Evolutionary conservation across 1,140 invertebrate genomes (phyloP).

Genomic region (Neodiprion lecontei): DNA sequence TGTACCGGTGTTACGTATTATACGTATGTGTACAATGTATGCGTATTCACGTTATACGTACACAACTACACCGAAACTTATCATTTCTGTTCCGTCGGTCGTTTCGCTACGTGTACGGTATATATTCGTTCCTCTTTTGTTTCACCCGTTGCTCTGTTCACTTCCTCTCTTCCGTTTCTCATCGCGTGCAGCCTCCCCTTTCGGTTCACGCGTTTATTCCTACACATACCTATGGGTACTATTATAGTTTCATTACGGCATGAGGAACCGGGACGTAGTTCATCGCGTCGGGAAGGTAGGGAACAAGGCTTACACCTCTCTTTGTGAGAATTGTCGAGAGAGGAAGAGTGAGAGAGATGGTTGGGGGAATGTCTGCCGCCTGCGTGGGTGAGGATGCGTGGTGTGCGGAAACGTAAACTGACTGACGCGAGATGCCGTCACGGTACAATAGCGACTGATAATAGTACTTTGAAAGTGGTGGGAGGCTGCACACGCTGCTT

Average conservation of each 20-base stretch:
- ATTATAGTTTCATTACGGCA: not conserved
- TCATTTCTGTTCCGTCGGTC: not conserved
- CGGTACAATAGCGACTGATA: too few species aligned
- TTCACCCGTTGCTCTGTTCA: not conserved
- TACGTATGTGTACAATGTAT: too few species aligned
- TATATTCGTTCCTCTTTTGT: constrained; percentile 1
- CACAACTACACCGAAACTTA: not conserved
- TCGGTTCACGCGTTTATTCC: not conserved
- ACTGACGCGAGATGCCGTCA: too few species aligned
- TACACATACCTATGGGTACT: too few species aligned
- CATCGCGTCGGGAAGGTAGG: not conserved
- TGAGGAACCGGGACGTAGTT: not conserved
- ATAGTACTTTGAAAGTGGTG: too few species aligned
- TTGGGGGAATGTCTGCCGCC: too few species aligned
- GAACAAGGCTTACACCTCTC: not conserved
- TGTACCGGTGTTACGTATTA: too few species aligned
- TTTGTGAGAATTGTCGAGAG: not conserved
- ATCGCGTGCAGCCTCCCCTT: not conserved
- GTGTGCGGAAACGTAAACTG: too few species aligned
- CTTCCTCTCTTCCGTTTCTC: not conserved
- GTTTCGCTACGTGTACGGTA: not conserved
- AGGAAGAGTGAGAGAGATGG: too few species aligned
- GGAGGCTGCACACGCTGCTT: too few species aligned
- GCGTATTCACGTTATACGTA: too few species aligned
- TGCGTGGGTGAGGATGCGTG: too few species aligned